A percentile compares a stretch with the other conserved stretches of the same genome.
Evolutionary conservation across 2,888 invertebrate genomes (phyloP).

Genomic region (Tigriopus californicus): DNA sequence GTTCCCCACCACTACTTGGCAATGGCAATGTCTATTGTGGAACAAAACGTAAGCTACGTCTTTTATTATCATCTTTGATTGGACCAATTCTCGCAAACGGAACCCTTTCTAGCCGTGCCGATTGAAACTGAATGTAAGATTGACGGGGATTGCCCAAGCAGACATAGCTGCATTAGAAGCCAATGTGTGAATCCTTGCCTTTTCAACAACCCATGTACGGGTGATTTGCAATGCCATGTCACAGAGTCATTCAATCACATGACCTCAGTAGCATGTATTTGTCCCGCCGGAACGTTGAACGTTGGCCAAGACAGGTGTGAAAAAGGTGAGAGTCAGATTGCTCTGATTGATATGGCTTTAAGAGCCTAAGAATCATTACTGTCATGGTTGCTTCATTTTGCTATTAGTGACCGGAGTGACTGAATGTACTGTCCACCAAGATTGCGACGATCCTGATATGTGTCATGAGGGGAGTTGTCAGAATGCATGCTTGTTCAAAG

Average conservation of each 20-base stretch:
- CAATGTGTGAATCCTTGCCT: slow-evolving; percentile 58
- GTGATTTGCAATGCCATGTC: slow-evolving; percentile 21
- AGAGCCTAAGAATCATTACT: not conserved
- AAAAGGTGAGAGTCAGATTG: slow-evolving; percentile 36
- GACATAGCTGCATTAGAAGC: slow-evolving; percentile 59
- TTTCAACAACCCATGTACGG: slow-evolving; percentile 19
- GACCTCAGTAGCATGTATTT: slow-evolving; percentile 45
- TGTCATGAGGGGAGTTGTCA: slow-evolving; percentile 52
- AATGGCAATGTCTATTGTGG: slow-evolving; percentile 18
- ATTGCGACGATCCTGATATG: slow-evolving; percentile 55
- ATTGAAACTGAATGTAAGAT: slow-evolving; percentile 56
- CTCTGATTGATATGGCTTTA: not conserved
- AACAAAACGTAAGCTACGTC: not conserved
- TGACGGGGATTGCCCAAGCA: slow-evolving; percentile 33
- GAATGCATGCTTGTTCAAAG: slow-evolving; percentile 52
- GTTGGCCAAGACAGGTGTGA: slow-evolving; percentile 20
- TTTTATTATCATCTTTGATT: slow-evolving; percentile 24
- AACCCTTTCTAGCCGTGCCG: slow-evolving; percentile 30
- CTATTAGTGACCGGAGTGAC: not conserved
- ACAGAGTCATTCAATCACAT: slow-evolving; percentile 19
- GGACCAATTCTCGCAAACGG: not conserved
- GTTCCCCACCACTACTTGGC: slow-evolving; percentile 50
- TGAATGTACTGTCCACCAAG: slow-evolving; percentile 45
- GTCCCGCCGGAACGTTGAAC: slow-evolving; percentile 48
- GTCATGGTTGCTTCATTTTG: not conserved